Base-by-base conservation (phyloP, 2,888 invertebrate species). In the Nebria salina region DNA sequence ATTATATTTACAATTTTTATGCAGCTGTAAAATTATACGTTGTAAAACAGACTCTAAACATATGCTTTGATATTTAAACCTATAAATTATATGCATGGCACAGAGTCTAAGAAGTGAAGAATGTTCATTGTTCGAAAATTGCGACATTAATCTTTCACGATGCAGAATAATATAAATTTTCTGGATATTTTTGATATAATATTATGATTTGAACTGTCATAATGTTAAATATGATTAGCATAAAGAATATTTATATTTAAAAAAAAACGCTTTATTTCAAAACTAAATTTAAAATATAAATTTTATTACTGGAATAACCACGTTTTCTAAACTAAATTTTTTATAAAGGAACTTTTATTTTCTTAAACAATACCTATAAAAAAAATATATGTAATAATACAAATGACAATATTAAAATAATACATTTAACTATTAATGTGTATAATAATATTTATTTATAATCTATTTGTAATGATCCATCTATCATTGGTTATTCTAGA, bases 31-130 rank as follows among this genome's bases (percentile, higher is more conserved):
- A 54, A 54, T 54, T 54, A 54, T 54, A 54, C 54, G 54, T 54
- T 54, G 54, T 54, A 54, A 54, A 11, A 54, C 54, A 2, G 54
- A 54, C 54, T 54, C 54, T 54, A 54, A 54, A 54, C 54, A 54
- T 54, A 54, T 54, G 54, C 54, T 54, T 54, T 54, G 54, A 54
- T 54, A 54, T 54, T 54, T 54, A 54, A 54, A 54, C 54, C 54
- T 54, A 54, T 54, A 54, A 54, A 54, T 54, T 54, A 54, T 54
- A 54, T 54, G 54, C 54, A 54, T 54, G 54, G 54, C 4, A 54
- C 54, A 54, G 4, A 54, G 54, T 54, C 54, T 54, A 54, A 54
- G 54, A 54, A 54, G 54, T 54, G 54, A 54, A 54, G 54, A 54
- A 54, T 54, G 54, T 54, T 54, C 54, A 54, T 54, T 54, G 54